phyloP scores from a whole-genome alignment of 2,113 vertebrate genomes.

The Gracilinanus agilis region DNA sequence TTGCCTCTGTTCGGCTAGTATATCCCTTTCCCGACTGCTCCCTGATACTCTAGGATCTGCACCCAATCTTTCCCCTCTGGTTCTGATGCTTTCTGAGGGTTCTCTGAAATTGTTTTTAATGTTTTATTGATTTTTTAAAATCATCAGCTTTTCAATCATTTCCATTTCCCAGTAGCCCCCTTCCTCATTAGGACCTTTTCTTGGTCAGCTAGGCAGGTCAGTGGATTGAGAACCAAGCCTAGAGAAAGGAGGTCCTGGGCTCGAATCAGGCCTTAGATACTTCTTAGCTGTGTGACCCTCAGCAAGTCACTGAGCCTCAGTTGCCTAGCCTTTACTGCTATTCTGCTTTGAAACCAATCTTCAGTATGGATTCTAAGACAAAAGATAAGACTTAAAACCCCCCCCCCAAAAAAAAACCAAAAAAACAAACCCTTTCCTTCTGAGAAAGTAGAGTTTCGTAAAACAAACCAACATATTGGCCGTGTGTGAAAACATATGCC shows the following conservation, averaged over 20 bases:
- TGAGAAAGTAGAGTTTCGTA: background rate
- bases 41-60: background rate
- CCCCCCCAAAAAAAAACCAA: too few species aligned
- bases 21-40: background rate
- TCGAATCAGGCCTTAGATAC: too few species aligned
- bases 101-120: background rate
- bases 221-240: too few species aligned
- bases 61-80: background rate
- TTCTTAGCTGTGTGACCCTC: too few species aligned
- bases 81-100: background rate
- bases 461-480: background rate
- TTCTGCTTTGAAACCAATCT: too few species aligned
- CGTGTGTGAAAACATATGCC: background rate
- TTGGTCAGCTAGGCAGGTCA: background rate
- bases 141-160: background rate
- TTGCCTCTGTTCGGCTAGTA: background rate
- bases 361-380: too few species aligned
- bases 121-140: background rate
- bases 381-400: too few species aligned
- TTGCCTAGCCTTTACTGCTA: too few species aligned
- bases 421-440: background rate
- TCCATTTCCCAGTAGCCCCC: background rate
- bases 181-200: background rate
- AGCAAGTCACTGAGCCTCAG: too few species aligned
- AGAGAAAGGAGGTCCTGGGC: too few species aligned